Evolutionary conservation across 1,140 invertebrate species (phyloP), one percentile per base, ranked within the genome.

Genomic region (Drosophila tristis): DNA sequence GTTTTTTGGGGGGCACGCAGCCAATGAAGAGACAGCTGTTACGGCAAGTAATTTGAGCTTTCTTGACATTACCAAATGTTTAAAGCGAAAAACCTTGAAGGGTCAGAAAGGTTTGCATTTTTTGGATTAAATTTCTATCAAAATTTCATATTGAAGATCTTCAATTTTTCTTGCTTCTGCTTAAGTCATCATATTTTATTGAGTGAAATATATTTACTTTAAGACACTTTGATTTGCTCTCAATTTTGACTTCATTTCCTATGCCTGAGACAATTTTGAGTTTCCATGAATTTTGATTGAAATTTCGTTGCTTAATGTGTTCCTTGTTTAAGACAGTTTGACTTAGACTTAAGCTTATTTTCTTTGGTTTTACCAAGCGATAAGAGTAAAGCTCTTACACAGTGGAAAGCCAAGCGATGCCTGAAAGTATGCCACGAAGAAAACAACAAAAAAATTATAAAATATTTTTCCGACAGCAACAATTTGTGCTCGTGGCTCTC

Each of bases 341-440:
- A 65, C 35, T 66, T 49, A 23, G 16, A 11, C 23, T 31, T 51
- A 56, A 68, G 63, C 49, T 43, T n/a, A 49, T 48, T 67, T 67
- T 68, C 31, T 29, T 49, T 2, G 35, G 48, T 25, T 31, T 26
- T 57, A 57, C 63, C 25, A 67, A 35, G 26, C 20, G 35, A 39
- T 39, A 39, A 48, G 42, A 29, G 35, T 13, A 15, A n/a, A 23
- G 31, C 5, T 20, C 62, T 29, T 20, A 47, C 11, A 29, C 8
- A 31, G 29, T 48, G 42, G 45, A 57, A 8, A 45, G 8, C 29
- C 50, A 20, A 25, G 51, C 8, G 31, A 42, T 61, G 74, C 73
- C 73, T 26, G 68, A 76, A 76, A 76, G 74, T 76, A 76, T 76
- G 74, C 74, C 9, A 43, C 53, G 31, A 35, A 9, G 9, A 73